phyloP scores from a whole-genome alignment of 2,888 invertebrate species.

The Brachynemurus nebulosus region DNA sequence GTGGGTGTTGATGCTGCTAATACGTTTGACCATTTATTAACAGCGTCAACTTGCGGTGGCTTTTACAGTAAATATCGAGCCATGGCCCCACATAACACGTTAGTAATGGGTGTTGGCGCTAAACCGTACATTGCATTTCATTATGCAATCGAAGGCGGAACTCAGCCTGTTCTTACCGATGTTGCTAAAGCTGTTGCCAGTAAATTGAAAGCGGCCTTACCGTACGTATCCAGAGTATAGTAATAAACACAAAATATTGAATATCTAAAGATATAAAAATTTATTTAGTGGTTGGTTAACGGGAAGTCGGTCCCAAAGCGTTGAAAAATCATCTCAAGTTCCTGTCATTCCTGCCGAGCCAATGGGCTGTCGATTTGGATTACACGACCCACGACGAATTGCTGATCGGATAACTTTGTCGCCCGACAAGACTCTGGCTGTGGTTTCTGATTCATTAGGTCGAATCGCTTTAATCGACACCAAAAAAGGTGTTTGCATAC shows the following conservation, averaged over 20 bases:
- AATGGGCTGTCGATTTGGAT: constrained; percentile 64
- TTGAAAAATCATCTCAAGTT: constrained; percentile 28
- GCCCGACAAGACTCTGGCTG: constrained; percentile 66
- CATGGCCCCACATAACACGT: constrained; percentile 59
- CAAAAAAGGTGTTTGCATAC: constrained; percentile 58
- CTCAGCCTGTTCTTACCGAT: constrained; percentile 70
- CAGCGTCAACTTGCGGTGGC: constrained; percentile 64
- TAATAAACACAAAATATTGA: background rate
- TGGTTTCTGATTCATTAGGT: constrained; percentile 73
- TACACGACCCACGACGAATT: constrained; percentile 65
- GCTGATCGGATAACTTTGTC: constrained; percentile 64
- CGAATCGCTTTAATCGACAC: constrained; percentile 79
- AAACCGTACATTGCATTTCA: constrained; percentile 82
- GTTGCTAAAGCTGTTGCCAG: constrained; percentile 87
- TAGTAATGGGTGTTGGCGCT: constrained; percentile 64
- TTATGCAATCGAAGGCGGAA: constrained; percentile 76
- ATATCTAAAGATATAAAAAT: background rate
- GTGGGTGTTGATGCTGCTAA: constrained; percentile 58
- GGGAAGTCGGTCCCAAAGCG: constrained; percentile 34
- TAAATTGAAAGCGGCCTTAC: constrained; percentile 66
- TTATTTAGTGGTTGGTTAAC: constrained; percentile 36
- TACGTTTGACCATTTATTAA: constrained; percentile 75
- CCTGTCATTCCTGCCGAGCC: constrained; percentile 50
- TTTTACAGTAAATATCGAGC: constrained; percentile 56
- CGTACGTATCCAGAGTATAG: constrained; percentile 41